Evolutionary conservation across 2,797 vertebrate genomes (phyloP).

Genomic region (Podarcis siculus): DNA sequence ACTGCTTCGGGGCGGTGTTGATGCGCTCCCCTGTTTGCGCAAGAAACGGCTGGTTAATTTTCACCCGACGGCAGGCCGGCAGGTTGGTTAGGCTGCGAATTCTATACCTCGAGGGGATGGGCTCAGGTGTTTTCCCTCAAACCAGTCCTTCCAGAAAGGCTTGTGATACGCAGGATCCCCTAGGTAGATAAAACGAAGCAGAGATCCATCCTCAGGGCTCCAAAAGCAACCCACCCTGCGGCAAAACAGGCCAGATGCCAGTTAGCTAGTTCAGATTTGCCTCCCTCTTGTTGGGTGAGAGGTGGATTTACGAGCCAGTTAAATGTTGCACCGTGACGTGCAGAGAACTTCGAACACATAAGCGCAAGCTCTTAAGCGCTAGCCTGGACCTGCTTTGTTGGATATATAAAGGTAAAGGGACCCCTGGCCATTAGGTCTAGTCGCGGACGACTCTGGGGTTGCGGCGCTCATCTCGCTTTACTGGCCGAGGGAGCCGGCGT

Average conservation of each 20-base stretch:
- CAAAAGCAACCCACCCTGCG: background rate
- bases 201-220: background rate
- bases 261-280: background rate
- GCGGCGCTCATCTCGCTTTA: too few relatives aligned
- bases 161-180: background rate
- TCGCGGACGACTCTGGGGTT: too few relatives aligned
- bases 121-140: background rate
- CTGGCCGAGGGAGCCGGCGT: too few relatives aligned
- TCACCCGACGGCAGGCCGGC: background rate
- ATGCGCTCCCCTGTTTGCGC: background rate
- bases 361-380: background rate
- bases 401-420: background rate
- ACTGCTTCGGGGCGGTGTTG: background rate
- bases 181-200: background rate
- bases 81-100: background rate
- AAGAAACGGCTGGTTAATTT: slow-evolving; percentile 50
- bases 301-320: background rate
- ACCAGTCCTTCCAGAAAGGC: slow-evolving; percentile 24
- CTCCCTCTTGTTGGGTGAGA: background rate
- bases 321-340: background rate
- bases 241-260: background rate
- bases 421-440: too few relatives aligned
- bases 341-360: background rate
- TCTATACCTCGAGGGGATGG: background rate
- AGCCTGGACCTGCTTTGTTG: background rate